Evolutionary conservation across 30 jellyfish, hydroid and myxozoan genomes (phyloP).

Genomic region (Turritopsis dohrnii): DNA sequence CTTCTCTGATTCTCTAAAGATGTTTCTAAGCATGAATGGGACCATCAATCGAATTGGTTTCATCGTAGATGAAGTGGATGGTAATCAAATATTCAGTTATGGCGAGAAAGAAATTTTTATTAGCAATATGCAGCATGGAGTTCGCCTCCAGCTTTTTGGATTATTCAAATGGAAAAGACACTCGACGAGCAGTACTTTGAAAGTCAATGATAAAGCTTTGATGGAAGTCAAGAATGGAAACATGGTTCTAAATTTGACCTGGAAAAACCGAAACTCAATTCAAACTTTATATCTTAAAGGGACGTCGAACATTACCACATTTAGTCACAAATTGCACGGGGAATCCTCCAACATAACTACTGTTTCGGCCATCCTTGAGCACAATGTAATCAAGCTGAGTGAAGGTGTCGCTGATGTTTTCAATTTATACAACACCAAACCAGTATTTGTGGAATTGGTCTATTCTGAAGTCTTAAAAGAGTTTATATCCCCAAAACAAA

Average conservation of each 20-base stretch:
- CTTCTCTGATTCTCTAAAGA: not conserved
- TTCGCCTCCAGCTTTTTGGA: not conserved
- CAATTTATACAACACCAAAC: not conserved
- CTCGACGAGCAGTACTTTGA: not conserved
- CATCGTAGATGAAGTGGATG: not conserved
- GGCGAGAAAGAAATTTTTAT: not conserved
- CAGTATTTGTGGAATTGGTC: not conserved
- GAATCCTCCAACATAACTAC: not conserved
- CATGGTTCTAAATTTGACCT: not conserved
- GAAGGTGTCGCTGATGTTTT: not conserved
- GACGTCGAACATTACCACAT: not conserved
- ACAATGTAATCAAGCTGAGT: not conserved
- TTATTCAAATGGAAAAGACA: not conserved
- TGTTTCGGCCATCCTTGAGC: not conserved
- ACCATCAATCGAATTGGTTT: constrained; percentile 11
- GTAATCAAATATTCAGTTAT: not conserved
- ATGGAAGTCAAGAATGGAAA: not conserved
- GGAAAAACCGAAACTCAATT: constrained; percentile 1
- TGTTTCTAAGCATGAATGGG: not conserved
- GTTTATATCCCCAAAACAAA: not conserved
- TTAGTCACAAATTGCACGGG: not conserved
- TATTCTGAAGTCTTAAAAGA: not conserved
- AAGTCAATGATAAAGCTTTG: not conserved
- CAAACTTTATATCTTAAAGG: not conserved
- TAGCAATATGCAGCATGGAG: not conserved